Conservation (phyloP, 2,888 invertebrate genomes). For the Neoaliturus tenellus region DNA sequence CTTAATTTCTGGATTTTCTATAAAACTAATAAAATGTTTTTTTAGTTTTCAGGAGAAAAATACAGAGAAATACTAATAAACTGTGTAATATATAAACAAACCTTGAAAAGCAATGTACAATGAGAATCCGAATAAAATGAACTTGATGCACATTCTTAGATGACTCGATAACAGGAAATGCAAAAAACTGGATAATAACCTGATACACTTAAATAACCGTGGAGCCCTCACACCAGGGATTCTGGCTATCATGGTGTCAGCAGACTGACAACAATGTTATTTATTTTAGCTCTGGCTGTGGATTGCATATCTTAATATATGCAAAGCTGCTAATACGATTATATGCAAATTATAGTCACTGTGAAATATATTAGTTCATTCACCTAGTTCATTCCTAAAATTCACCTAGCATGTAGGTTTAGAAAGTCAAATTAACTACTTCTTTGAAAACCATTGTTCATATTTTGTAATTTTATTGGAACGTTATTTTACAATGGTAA, state of each 20-base stretch:
- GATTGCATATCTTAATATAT: neutral
- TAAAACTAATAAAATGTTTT: too few species aligned
- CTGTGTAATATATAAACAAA: neutral
- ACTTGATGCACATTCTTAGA: neutral
- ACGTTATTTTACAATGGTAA: too few species aligned
- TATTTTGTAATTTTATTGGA: too few species aligned
- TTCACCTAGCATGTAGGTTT: too few species aligned
- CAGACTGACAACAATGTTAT: neutral
- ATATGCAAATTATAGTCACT: neutral
- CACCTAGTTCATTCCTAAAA: neutral
- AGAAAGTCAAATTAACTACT: too few species aligned
- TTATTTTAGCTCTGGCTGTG: neutral
- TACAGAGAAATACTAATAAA: too few species aligned
- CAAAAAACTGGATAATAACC: neutral
- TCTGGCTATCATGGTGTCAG: neutral
- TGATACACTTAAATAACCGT: neutral
- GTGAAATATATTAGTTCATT: slow-evolving; percentile 23
- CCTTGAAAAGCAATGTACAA: neutral
- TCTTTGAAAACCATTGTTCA: neutral
- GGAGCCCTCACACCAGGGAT: neutral
- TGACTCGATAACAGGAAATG: neutral
- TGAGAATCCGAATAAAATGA: neutral
- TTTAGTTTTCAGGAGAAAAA: too few species aligned
- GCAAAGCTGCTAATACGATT: neutral
- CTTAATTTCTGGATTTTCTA: too few species aligned